phyloP scores from a whole-genome alignment of 1,140 invertebrate genomes.

The Camponotus pennsylvanicus region DNA sequence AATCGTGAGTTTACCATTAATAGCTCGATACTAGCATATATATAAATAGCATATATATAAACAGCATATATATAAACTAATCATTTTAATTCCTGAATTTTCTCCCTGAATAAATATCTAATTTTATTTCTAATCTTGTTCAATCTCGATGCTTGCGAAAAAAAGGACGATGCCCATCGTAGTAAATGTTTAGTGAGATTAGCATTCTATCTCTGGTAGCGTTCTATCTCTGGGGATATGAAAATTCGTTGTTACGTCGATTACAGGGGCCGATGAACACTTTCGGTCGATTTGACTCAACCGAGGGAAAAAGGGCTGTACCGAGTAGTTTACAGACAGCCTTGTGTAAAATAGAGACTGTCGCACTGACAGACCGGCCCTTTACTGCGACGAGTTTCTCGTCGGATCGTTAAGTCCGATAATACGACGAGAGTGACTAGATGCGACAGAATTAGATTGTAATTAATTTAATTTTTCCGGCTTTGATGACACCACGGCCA shows the following conservation, averaged over 20 bases:
- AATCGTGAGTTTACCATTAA: background rate
- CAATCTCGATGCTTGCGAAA: slow-evolving; percentile 10
- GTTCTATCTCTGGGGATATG: slow-evolving; percentile 42
- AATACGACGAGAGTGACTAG: slow-evolving; percentile 39
- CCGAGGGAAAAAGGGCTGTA: slow-evolving; percentile 72
- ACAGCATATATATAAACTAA: no score
- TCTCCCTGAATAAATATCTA: background rate
- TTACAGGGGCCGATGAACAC: slow-evolving; percentile 74
- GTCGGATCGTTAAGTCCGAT: slow-evolving; percentile 59
- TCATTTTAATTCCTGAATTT: background rate
- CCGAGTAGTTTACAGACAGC: slow-evolving; percentile 58
- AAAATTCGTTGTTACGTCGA: slow-evolving; percentile 68
- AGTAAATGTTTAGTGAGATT: slow-evolving; percentile 34
- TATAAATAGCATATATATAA: no score
- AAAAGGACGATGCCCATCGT: background rate
- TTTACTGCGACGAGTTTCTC: slow-evolving; percentile 30
- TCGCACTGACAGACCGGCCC: slow-evolving; percentile 36
- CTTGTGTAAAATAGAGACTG: slow-evolving; percentile 44
- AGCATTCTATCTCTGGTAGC: slow-evolving; percentile 20
- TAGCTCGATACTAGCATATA: background rate
- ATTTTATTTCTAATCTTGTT: background rate
- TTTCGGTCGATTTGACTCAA: slow-evolving; percentile 73
- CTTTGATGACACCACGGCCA: background rate
- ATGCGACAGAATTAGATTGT: slow-evolving; percentile 51
- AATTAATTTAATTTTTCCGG: slow-evolving; percentile 56